phyloP scores from a whole-genome alignment of 2,113 vertebrate species.

The Ranitomeya variabilis region DNA sequence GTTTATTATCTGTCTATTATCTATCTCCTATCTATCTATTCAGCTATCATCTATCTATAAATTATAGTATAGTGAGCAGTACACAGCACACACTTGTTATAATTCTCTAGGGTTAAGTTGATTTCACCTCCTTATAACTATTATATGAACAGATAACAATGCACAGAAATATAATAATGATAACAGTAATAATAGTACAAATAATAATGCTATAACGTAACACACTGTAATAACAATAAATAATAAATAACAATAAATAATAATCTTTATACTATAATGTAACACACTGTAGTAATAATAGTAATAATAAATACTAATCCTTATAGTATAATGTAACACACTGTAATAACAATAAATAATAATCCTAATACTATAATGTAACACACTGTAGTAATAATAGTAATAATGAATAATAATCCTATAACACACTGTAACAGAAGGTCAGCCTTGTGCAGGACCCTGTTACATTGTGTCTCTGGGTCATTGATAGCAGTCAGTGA shows the following conservation, averaged over 20 bases:
- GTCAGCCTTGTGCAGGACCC: background rate
- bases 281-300: background rate
- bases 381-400: too few relatives aligned
- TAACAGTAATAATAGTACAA: too few relatives aligned
- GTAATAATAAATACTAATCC: background rate
- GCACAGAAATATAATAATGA: background rate
- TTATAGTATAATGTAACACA: background rate
- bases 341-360: background rate
- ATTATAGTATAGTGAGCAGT: too few relatives aligned
- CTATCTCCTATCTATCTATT: background rate
- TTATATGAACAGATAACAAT: background rate
- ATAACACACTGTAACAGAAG: background rate
- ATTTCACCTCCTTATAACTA: too few relatives aligned
- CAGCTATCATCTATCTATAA: too few relatives aligned
- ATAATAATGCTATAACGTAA: too few relatives aligned
- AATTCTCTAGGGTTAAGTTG: too few relatives aligned
- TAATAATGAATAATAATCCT: too few relatives aligned
- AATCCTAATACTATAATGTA: background rate
- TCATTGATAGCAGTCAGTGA: constrained; percentile 19
- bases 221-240: too few relatives aligned
- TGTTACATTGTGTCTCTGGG: constrained; percentile 19
- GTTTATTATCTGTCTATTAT: too few relatives aligned
- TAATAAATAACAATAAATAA: background rate
- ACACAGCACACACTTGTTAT: too few relatives aligned
- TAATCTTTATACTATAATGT: background rate